phyloP scores from a whole-genome alignment of 2,113 vertebrate species.

The Glareola pratincola region DNA sequence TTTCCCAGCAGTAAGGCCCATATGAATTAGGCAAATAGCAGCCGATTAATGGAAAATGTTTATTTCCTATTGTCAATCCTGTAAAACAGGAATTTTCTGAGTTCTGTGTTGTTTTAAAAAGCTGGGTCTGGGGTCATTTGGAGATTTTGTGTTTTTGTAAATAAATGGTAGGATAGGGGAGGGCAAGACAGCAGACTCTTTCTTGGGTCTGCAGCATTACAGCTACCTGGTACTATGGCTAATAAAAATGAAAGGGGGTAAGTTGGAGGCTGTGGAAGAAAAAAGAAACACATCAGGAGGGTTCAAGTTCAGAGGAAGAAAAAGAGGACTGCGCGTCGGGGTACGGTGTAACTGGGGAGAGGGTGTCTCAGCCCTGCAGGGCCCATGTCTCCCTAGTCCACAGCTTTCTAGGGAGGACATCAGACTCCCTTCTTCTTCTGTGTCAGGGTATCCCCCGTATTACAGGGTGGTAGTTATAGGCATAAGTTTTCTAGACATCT shows the following conservation, averaged over 20 bases:
- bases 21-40: background rate
- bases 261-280: background rate
- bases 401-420: background rate
- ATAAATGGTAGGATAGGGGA: background rate
- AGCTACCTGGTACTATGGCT: background rate
- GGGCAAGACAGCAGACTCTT: background rate
- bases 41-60: accelerated
- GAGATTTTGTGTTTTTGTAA: background rate
- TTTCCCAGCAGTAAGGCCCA: background rate
- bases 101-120: background rate
- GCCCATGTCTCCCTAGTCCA: background rate
- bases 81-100: background rate
- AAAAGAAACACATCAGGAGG: background rate
- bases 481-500: background rate
- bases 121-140: background rate
- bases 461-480: background rate
- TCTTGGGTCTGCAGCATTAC: background rate
- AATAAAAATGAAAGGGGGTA: background rate
- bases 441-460: accelerated
- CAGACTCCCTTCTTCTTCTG: background rate
- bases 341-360: background rate
- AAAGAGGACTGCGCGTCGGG: background rate
- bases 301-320: background rate
- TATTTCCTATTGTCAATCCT: background rate
- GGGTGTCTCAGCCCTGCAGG: background rate